phyloP scores from a whole-genome alignment of 2,888 invertebrate species.

The Lasioglossum zephyrum region DNA sequence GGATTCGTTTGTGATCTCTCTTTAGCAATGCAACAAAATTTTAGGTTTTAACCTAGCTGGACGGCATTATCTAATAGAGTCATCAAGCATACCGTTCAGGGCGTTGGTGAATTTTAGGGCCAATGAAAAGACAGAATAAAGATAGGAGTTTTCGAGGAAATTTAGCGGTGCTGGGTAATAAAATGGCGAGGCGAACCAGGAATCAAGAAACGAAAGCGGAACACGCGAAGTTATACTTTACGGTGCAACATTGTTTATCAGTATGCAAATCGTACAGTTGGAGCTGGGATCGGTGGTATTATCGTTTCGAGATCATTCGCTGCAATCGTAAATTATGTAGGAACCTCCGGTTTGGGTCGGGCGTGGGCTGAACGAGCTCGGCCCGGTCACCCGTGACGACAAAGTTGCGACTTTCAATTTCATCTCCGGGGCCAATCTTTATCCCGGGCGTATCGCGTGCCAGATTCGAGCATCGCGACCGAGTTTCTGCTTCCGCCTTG shows the following conservation, averaged over 20 bases:
- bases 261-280: conserved; percentile 35
- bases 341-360: neutral
- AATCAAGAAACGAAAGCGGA: neutral
- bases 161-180: neutral
- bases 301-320: neutral
- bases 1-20: too few species aligned
- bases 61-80: too few species aligned
- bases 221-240: neutral
- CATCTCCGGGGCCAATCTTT: conserved; percentile 10
- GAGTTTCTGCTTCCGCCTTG: conserved; percentile 32
- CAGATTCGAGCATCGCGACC: conserved; percentile 18
- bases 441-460: conserved; percentile 12
- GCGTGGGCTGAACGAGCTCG: neutral
- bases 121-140: neutral
- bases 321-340: conserved; percentile 28
- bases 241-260: conserved; percentile 26
- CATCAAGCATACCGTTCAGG: too few species aligned
- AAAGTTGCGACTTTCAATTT: conserved; percentile 32
- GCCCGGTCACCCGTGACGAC: conserved; percentile 48
- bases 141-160: neutral
- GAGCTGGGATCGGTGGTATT: neutral
- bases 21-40: too few species aligned
- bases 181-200: neutral
- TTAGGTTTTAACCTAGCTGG: too few species aligned
- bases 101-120: neutral